Conservation (phyloP, 2,113 vertebrate species). For the Nipponia nippon region DNA sequence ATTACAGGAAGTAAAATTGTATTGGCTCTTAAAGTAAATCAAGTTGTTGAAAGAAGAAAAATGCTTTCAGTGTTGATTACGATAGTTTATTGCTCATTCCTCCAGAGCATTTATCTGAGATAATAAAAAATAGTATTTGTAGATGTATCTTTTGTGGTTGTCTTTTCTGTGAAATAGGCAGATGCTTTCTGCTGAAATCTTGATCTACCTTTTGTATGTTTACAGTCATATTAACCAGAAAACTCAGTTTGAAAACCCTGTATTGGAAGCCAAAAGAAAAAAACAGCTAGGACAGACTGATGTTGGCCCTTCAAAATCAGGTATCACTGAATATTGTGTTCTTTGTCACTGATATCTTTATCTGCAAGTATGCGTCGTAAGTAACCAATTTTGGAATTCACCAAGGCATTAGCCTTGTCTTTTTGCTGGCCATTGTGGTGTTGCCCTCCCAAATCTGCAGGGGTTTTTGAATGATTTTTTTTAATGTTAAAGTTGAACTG, state of each 20-base stretch:
- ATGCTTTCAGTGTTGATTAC: neutral
- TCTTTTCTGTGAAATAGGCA: neutral
- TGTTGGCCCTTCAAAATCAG: constrained; percentile 66
- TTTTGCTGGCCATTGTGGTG: neutral
- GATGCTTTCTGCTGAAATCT: neutral
- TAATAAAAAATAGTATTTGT: neutral
- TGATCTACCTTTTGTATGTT: constrained; percentile 20
- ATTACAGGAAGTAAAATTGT: neutral
- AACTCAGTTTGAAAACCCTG: constrained; percentile 99
- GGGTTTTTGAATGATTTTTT: neutral
- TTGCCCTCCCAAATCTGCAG: neutral
- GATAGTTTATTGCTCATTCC: neutral
- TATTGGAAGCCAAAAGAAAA: constrained; percentile 92
- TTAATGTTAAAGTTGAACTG: neutral
- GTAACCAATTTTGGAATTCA: neutral
- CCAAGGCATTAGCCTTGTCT: neutral
- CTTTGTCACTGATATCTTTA: neutral
- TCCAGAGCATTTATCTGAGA: neutral
- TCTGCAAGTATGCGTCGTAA: neutral
- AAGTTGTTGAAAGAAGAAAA: neutral
- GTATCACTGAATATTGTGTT: constrained; percentile 25
- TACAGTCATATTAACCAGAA: constrained; percentile 97
- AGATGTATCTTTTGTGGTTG: neutral
- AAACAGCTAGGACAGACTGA: constrained; percentile 78
- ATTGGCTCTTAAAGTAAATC: neutral